Evolutionary conservation across 2,113 vertebrate genomes (phyloP).

Genomic region (Bujurquina vittata): DNA sequence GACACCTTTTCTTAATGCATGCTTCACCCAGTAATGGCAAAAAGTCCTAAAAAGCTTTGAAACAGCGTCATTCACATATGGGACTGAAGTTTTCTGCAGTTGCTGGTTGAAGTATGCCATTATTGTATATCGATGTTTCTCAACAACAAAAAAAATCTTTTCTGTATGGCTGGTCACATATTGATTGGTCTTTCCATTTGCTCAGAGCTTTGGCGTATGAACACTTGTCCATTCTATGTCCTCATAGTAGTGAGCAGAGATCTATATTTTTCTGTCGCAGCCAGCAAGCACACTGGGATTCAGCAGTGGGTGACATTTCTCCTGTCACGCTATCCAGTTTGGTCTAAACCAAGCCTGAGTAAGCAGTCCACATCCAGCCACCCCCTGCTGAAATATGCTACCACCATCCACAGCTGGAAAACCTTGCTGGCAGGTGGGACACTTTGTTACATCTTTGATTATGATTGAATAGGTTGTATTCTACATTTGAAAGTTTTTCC

Average conservation of each 20-base stretch:
- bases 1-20: background rate
- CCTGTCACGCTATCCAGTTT: constrained; percentile 44
- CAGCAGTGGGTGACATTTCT: constrained; percentile 64
- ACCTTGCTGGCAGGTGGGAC: background rate
- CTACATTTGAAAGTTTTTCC: constrained; percentile 2
- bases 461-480: constrained; percentile 10
- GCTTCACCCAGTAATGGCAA: constrained; percentile 10
- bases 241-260: constrained; percentile 19
- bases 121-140: constrained; percentile 38
- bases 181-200: constrained; percentile 44
- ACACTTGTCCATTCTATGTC: constrained; percentile 35
- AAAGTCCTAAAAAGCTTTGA: constrained; percentile 44
- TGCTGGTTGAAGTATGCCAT: constrained; percentile 22
- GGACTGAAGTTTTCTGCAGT: background rate
- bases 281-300: constrained; percentile 29
- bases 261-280: constrained; percentile 34
- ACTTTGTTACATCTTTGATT: constrained; percentile 16
- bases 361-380: background rate
- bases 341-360: background rate
- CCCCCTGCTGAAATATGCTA: constrained; percentile 8
- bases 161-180: constrained; percentile 25
- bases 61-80: constrained; percentile 5
- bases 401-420: constrained; percentile 29
- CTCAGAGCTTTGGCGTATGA: background rate
- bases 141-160: background rate